phyloP scores from a whole-genome alignment of 2,888 invertebrate genomes.

The Allophyes oxyacanthae region DNA sequence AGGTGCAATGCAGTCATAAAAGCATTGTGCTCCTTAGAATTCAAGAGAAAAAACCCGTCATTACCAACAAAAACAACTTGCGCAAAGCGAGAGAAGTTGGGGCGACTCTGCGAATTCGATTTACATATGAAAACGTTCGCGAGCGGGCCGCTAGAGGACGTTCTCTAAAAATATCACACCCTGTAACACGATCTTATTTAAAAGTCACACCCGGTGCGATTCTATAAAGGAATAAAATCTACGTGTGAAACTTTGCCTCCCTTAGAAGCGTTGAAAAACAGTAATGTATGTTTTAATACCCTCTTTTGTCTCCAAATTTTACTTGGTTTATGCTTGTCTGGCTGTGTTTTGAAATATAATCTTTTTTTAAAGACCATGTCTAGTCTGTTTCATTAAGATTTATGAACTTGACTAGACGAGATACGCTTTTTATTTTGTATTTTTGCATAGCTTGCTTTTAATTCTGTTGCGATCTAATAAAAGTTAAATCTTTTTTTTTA shows the following conservation, averaged over 20 bases:
- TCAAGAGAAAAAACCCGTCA: conserved; percentile 56
- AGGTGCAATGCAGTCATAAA: conserved; percentile 62
- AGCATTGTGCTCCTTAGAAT: conserved; percentile 59
- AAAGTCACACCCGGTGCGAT: conserved; percentile 76
- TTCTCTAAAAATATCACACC: conserved; percentile 66
- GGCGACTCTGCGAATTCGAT: conserved; percentile 65
- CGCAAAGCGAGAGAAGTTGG: conserved; percentile 45
- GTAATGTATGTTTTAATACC: conserved; percentile 54
- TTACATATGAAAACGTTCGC: conserved; percentile 76
- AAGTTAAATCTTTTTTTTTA: conserved; percentile 20
- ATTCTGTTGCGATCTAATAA: conserved; percentile 27
- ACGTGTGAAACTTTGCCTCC: conserved; percentile 58
- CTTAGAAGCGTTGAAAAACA: conserved; percentile 51
- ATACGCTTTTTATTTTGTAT: conserved; percentile 31
- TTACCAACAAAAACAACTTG: conserved; percentile 62
- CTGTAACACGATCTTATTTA: conserved; percentile 78
- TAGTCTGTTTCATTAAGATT: conserved; percentile 48
- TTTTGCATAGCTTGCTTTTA: conserved; percentile 31
- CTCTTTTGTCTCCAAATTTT: conserved; percentile 63
- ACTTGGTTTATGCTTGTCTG: conserved; percentile 42
- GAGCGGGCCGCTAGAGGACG: conserved; percentile 64
- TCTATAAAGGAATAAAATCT: conserved; percentile 69
- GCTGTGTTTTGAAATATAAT: conserved; percentile 18
- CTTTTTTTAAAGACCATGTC: conserved; percentile 30
- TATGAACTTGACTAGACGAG: conserved; percentile 49